Percentiles rank a stretch among this genome's conserved stretches.
Conservation (phyloP, 2,797 vertebrate species). For the Neosilurus hyrtlii region DNA sequence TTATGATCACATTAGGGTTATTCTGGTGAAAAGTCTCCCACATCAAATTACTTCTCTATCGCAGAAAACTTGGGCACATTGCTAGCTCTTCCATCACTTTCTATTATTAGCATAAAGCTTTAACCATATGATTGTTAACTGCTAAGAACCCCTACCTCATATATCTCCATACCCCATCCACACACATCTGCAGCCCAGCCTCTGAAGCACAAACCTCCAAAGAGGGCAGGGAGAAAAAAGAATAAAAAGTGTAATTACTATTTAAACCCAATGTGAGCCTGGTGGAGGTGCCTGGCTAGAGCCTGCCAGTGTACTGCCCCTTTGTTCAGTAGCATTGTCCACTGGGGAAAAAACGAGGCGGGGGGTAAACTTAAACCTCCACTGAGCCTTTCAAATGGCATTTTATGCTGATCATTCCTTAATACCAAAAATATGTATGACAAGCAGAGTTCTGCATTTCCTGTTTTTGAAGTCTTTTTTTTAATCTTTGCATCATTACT, state of each 20-base stretch:
- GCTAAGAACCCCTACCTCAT: neutral
- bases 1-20: neutral
- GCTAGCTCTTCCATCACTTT: neutral
- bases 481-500: constrained; percentile 53
- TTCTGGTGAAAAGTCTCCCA: neutral
- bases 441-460: constrained; percentile 44
- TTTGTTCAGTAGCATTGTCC: neutral
- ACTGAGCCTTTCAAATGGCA: constrained; percentile 21
- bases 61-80: neutral
- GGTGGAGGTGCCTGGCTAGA: constrained; percentile 10
- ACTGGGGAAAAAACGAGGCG: neutral
- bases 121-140: neutral
- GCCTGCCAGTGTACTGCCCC: neutral
- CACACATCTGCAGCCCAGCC: neutral
- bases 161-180: too few relatives aligned
- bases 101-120: neutral
- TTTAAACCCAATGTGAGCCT: constrained; percentile 4
- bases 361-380: constrained; percentile 31
- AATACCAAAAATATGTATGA: constrained; percentile 10
- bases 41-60: neutral
- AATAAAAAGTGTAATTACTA: constrained; percentile 19
- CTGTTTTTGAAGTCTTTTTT: constrained; percentile 60
- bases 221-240: neutral
- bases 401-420: constrained; percentile 4
- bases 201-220: neutral